Conservation (phyloP, 2,797 vertebrate genomes). For the Triplophysa yarkandensis region DNA sequence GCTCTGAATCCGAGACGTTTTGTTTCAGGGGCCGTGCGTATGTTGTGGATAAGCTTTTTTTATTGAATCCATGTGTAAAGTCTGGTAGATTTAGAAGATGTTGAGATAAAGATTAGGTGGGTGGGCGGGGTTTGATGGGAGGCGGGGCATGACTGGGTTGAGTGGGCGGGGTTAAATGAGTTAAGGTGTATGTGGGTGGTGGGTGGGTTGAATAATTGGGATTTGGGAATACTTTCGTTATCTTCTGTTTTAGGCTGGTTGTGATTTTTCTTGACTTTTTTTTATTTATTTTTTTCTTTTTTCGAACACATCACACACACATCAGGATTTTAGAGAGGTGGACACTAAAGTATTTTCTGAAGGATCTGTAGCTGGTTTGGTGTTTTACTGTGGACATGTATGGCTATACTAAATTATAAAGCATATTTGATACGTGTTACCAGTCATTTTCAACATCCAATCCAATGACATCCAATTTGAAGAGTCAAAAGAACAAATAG, state of each 20-base stretch:
- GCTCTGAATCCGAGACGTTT: constrained; percentile 30
- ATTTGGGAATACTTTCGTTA: constrained; percentile 20
- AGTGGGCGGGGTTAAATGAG: constrained; percentile 19
- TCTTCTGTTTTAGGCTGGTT: constrained; percentile 26
- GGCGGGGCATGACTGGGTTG: constrained; percentile 15
- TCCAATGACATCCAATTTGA: too few relatives aligned
- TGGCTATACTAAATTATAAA: too few relatives aligned
- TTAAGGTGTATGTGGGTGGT: constrained; percentile 17
- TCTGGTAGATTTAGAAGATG: constrained; percentile 36
- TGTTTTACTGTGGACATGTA: too few relatives aligned
- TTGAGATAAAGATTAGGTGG: constrained; percentile 14
- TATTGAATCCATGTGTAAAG: constrained; percentile 49
- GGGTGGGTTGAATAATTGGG: constrained; percentile 71
- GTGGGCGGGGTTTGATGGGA: constrained; percentile 20
- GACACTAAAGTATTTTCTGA: too few relatives aligned
- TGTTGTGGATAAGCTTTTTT: constrained; percentile 53
- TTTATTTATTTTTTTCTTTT: constrained; percentile 62
- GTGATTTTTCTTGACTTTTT: constrained; percentile 22
- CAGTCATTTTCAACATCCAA: too few relatives aligned
- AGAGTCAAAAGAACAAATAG: too few relatives aligned
- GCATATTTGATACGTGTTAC: too few relatives aligned
- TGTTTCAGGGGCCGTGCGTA: constrained; percentile 42
- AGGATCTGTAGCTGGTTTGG: too few relatives aligned
- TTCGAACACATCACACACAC: constrained; percentile 56
- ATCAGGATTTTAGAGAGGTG: constrained; percentile 53